Evolutionary conservation across 1,140 invertebrate species (phyloP), one percentile per base, ranked within the genome.

Genomic region (Leguminivora glycinivorella): DNA sequence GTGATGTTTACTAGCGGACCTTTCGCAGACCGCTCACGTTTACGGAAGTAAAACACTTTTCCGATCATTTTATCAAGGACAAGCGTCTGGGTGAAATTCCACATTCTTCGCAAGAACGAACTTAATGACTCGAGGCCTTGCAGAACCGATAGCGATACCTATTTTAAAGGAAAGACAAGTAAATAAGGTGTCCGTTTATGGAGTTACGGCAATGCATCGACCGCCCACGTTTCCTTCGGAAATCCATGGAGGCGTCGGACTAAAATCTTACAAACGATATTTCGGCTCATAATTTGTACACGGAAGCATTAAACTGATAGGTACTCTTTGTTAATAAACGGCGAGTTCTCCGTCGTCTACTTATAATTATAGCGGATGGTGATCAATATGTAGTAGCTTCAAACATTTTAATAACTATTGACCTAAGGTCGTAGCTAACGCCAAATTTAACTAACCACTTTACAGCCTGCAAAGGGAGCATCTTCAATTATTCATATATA

Each of bases 111-210:
- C 40, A 67, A 73, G 71, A 83, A 71, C 72, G 70, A 72, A 74
- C 78, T 77, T 86, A 83, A 82, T 81, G 79, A 83, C 31, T 40
- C 22, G 70, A 71, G 79, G 73, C 79, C 80, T 87, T 82, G 78
- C 72, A 74, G 72, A 68, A 56, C 70, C 78, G 78, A 83, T 83
- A 83, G 82, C 77, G 82, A 76, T 72, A 76, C 77, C 77, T 83
- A 79, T 86, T 77, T 76, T 84, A 83, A 84, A 87, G 84, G 82
- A 80, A 84, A 84, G 79, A 83, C 78, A 83, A 82, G 85, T 87
- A 84, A 72, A 80, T 83, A 85, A 83, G 77, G 79, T 87, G 82
- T 83, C 84, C 83, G 76, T 84, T 81, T 89, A 86, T 78, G 83
- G 85, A 72, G 76, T 68, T 68, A 34, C 73, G 84, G 75, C 79